Evolutionary conservation across 64 coral and sea anemone species (phyloP).

Genomic region (Catalaphyllia jardinei): DNA sequence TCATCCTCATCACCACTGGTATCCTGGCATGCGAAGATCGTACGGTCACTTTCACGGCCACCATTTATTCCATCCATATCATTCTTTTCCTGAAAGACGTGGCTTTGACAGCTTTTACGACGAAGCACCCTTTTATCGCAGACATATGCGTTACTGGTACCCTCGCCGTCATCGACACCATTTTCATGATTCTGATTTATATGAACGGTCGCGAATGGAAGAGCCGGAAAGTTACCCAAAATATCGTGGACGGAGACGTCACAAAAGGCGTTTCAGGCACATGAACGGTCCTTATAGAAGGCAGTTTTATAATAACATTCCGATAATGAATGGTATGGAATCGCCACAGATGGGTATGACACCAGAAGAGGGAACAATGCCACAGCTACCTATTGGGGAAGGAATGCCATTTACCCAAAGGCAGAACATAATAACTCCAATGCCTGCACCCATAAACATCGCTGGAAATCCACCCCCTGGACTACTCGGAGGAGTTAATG

Average conservation of each 20-base stretch:
- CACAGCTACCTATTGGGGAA: slow-evolving; percentile 9
- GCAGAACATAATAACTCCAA: slow-evolving; percentile 75
- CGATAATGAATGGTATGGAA: slow-evolving; percentile 32
- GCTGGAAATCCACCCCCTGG: slow-evolving; percentile 82
- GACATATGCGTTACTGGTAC: slow-evolving; percentile 46
- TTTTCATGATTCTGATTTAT: slow-evolving; percentile 34
- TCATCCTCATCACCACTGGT: slow-evolving; percentile 60
- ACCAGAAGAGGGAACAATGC: slow-evolving; percentile 34
- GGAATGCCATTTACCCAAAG: slow-evolving; percentile 43
- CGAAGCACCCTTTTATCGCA: slow-evolving; percentile 73
- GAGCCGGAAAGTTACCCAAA: slow-evolving; percentile 24
- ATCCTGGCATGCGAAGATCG: slow-evolving; percentile 30
- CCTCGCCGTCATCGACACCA: slow-evolving; percentile 59
- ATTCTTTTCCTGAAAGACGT: slow-evolving; percentile 26
- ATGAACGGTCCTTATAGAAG: slow-evolving; percentile 33
- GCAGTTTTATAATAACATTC: slow-evolving; percentile 41
- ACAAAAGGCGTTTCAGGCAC: slow-evolving; percentile 40
- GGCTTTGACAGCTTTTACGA: slow-evolving; percentile 50
- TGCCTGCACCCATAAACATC: slow-evolving; percentile 78
- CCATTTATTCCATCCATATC: slow-evolving; percentile 46
- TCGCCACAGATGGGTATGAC: slow-evolving; percentile 1
- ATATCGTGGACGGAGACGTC: slow-evolving; percentile 13
- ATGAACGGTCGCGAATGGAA: slow-evolving; percentile 57
- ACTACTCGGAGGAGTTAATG: slow-evolving; percentile 51
- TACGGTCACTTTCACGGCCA: slow-evolving; percentile 44